Percentiles rank a stretch among this genome's conserved stretches.
These are phyloP conservation scores for Halcyon smyrnensis DNA, from an alignment of 2,797 vertebrate species.

Conservation along the genomic window DNA sequence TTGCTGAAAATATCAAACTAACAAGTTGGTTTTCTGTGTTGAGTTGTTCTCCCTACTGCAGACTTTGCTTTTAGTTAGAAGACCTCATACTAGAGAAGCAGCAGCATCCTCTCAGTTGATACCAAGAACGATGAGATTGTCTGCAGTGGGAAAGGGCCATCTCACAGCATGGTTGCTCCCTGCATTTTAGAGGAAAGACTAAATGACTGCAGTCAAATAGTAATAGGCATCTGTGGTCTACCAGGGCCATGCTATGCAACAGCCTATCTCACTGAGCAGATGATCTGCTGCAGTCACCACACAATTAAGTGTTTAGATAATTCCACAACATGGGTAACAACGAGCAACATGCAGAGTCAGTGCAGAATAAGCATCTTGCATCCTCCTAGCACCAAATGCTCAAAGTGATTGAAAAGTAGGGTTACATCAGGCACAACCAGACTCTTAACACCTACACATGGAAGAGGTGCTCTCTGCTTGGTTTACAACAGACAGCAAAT, in stretches of 20 bases:
- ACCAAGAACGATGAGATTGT: neutral
- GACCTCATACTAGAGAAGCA: neutral
- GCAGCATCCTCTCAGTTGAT: neutral
- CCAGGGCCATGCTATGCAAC: accelerated
- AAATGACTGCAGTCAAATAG: neutral
- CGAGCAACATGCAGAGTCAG: accelerated
- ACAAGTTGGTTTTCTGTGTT: neutral
- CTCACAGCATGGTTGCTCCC: neutral
- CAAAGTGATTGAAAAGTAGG: neutral
- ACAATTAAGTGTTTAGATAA: neutral
- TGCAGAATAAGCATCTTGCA: neutral
- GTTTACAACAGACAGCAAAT: neutral
- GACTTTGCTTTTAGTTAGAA: neutral
- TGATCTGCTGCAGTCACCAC: neutral
- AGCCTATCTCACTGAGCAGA: neutral
- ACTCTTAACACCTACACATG: neutral
- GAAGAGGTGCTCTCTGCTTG: neutral
- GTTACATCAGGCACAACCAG: neutral
- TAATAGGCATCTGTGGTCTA: neutral
- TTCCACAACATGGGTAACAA: neutral
- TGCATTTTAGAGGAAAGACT: neutral
- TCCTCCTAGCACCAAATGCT: too few relatives aligned
- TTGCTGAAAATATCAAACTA: neutral
- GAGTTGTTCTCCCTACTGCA: neutral
- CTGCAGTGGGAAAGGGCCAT: neutral